Evolutionary conservation across 2,888 invertebrate genomes (phyloP), one percentile per base, ranked within the genome.

Genomic region (Campoplex capitator): DNA sequence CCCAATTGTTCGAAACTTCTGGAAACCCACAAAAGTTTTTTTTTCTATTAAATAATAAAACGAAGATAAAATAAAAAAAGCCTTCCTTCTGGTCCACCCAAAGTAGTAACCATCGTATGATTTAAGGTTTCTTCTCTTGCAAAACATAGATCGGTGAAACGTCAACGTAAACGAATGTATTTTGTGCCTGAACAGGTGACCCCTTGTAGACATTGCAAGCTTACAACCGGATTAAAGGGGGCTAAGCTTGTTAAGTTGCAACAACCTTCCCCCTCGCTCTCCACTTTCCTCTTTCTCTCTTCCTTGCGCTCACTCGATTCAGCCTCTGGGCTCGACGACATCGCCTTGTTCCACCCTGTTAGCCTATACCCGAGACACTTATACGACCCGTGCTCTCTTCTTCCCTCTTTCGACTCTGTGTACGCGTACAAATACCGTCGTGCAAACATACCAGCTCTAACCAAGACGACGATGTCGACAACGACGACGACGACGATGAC

Each of bases 201-300:
- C 94, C 94, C 93, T 94, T 94, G 94, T 94, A 94, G 94, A 94
- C 94, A 94, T 94, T 93, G 92, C 92, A 90, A 92, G 94, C 93
- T 94, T 94, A 94, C 94, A 94, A 94, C 93, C 91, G 93, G 93
- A 94, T 94, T 94, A 94, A 92, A 78, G 92, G 92, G 91, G 90
- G 92, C 92, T 94, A 94, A 94, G 94, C 94, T 94, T 94, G 94
- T 94, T 94, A 94, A 94, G 93, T 94, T 94, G 93, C 94, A 92
- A 92, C 93, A 92, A 93, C 92, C 92, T 91, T 88, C 89, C 88
- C 84, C 83, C 80, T 77, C 73, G 82, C 54, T 51, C 56, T 38
- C 56, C 62, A 45, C 9, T 56, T 75, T 51, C 65, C 54, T 70
- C 82, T 80, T 71, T 62, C 67, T 83, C 23, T 23, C 23, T 23